Evolutionary conservation across 2,797 vertebrate genomes (phyloP).

Genomic region (Myiothlypis chrysogaster): DNA sequence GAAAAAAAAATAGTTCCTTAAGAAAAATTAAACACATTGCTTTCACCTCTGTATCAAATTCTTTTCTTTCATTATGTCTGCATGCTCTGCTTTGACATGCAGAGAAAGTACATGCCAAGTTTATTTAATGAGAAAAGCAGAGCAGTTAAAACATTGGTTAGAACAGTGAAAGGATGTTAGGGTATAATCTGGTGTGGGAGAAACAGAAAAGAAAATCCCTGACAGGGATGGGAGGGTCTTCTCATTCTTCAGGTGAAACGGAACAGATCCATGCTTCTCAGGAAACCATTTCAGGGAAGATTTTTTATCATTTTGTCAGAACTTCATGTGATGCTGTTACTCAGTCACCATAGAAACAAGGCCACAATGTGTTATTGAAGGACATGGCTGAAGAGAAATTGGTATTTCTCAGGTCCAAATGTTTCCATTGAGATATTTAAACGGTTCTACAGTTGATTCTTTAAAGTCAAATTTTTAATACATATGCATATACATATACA

Average conservation of each 20-base stretch:
- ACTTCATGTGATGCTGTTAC: neutral
- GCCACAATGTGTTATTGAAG: neutral
- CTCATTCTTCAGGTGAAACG: neutral
- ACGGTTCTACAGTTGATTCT: neutral
- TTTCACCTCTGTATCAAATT: slow-evolving; percentile 8
- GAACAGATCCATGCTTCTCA: neutral
- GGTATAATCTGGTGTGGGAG: neutral
- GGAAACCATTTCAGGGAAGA: neutral
- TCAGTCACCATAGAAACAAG: neutral
- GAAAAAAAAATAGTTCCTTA: neutral
- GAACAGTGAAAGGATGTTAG: neutral
- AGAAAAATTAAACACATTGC: neutral
- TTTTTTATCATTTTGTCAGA: neutral
- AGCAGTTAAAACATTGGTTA: neutral
- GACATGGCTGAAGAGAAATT: neutral
- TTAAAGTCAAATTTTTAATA: neutral
- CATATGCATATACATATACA: fast-evolving
- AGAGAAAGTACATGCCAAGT: slow-evolving; percentile 10
- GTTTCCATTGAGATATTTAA: neutral
- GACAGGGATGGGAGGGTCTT: fast-evolving
- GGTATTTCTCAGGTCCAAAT: neutral
- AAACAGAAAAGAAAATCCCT: neutral
- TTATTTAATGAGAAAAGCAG: slow-evolving; percentile 28
- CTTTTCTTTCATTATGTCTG: slow-evolving; percentile 17
- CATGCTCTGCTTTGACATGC: neutral